Percentiles rank a stretch among this genome's conserved stretches.
Conservation (phyloP, 2,113 vertebrate genomes). For the Terrapene triunguis region DNA sequence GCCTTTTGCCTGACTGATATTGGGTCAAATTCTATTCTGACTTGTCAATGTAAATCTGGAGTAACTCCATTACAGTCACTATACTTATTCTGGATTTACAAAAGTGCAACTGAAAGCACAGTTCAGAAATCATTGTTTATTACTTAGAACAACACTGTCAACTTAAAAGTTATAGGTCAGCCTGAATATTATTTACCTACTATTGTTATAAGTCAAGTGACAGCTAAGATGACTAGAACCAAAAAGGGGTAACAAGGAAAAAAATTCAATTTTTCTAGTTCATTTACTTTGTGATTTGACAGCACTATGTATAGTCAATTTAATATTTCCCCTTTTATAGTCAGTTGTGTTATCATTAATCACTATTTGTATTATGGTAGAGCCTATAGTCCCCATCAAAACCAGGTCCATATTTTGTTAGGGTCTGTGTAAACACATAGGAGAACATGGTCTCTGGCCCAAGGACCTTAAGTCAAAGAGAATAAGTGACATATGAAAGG, state of each 20-base stretch:
- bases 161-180: too few species aligned
- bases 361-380: not conserved
- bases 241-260: not conserved
- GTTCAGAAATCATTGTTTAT: not conserved
- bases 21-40: accelerated
- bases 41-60: not conserved
- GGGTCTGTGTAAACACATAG: not conserved
- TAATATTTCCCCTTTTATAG: not conserved
- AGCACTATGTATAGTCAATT: not conserved
- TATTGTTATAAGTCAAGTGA: not conserved
- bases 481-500: accelerated
- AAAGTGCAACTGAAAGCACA: not conserved
- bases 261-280: too few species aligned
- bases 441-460: not conserved
- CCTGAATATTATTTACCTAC: not conserved
- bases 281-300: not conserved
- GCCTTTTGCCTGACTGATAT: accelerated
- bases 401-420: accelerated
- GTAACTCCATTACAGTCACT: too few species aligned
- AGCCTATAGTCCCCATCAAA: too few species aligned
- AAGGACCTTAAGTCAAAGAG: accelerated
- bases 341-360: not conserved
- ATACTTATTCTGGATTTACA: not conserved
- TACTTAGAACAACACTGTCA: not conserved
- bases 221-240: not conserved